Percentiles rank a stretch among this genome's conserved stretches.
Conservation (phyloP, 2,888 invertebrate species). For the Oegoconia quadripuncta region DNA sequence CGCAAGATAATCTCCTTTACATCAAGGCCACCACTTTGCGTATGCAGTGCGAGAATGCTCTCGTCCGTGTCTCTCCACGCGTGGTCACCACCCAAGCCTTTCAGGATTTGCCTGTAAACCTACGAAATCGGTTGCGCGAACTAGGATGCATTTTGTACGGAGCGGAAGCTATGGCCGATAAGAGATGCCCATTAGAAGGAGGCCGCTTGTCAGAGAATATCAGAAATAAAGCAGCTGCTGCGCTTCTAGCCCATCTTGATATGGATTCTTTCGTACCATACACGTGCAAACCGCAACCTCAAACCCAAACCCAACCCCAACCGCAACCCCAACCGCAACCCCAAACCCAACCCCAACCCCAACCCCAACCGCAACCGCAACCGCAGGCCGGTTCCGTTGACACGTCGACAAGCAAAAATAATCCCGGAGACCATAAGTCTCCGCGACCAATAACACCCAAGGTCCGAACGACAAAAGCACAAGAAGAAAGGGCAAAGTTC, state of each 20-base stretch:
- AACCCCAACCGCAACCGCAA: slow-evolving; percentile 31
- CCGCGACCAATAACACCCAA: slow-evolving; percentile 33
- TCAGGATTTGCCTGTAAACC: slow-evolving; percentile 48
- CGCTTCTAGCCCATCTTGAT: too few species aligned
- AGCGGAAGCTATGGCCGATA: slow-evolving; percentile 29
- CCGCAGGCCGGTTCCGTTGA: slow-evolving; percentile 27
- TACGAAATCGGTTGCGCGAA: slow-evolving; percentile 53
- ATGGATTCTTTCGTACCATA: slow-evolving; percentile 62
- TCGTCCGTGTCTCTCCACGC: slow-evolving; percentile 51
- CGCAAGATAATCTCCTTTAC: slow-evolving; percentile 31
- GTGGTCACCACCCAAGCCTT: slow-evolving; percentile 53
- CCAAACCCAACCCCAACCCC: too few species aligned
- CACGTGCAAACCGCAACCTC: slow-evolving; percentile 38
- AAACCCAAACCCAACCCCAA: too few species aligned
- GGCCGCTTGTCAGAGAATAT: too few species aligned
- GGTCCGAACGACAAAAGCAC: slow-evolving; percentile 64
- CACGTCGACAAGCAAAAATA: slow-evolving; percentile 28
- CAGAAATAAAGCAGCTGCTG: too few species aligned
- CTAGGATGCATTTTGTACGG: slow-evolving; percentile 56
- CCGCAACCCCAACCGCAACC: too few species aligned
- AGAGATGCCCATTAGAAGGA: slow-evolving; percentile 27
- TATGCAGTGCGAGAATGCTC: slow-evolving; percentile 49
- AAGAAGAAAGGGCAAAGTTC: slow-evolving; percentile 61
- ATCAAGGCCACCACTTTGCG: slow-evolving; percentile 45
- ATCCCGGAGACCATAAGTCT: slow-evolving; percentile 33